Evolutionary conservation across 2,113 vertebrate species (phyloP).

Genomic region (Climacteris rufus): DNA sequence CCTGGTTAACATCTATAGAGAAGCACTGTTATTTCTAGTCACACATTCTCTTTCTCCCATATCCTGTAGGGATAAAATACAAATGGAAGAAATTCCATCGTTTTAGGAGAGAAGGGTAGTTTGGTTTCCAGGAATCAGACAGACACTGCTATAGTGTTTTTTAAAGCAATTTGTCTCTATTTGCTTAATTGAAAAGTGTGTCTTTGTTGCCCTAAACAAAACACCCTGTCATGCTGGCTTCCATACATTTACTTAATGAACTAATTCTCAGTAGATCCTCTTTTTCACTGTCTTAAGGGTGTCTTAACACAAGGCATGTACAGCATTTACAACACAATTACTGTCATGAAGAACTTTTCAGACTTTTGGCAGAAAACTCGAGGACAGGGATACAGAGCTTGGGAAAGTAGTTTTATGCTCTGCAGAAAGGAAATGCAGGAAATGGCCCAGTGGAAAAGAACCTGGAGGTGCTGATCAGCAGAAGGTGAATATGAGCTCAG

Average conservation of each 20-base stretch:
- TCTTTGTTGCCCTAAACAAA: neutral
- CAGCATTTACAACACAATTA: neutral
- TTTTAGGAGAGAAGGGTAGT: neutral
- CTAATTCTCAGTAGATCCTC: neutral
- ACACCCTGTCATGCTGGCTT: neutral
- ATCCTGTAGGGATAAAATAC: fast-evolving
- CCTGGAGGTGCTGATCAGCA: fast-evolving
- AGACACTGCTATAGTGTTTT: neutral
- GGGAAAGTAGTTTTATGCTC: neutral
- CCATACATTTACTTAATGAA: neutral
- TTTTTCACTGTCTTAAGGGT: neutral
- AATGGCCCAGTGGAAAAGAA: neutral
- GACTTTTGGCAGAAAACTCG: neutral
- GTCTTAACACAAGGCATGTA: neutral
- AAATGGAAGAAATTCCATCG: neutral
- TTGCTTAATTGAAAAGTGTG: neutral
- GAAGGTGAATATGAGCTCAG: neutral
- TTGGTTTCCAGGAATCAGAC: neutral
- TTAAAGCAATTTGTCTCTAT: neutral
- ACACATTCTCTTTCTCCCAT: neutral
- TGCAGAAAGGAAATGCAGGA: neutral
- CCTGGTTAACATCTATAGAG: neutral
- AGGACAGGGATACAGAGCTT: neutral
- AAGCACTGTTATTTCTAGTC: neutral
- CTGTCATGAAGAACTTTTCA: neutral